phyloP scores from a whole-genome alignment of 2,888 invertebrate species.

The Lymantria monacha region DNA sequence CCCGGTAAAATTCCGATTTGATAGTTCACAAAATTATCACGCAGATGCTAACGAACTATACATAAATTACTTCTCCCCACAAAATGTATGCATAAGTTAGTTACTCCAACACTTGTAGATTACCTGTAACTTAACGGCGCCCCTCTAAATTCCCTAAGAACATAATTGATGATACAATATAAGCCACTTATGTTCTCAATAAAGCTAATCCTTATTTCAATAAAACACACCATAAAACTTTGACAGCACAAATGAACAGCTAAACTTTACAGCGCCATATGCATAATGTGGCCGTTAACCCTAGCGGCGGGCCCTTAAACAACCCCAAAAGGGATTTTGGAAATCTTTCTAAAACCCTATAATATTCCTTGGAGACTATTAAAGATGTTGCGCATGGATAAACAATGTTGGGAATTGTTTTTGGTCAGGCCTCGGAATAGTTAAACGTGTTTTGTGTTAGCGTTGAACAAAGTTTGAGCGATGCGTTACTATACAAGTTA shows the following conservation, averaged over 20 bases:
- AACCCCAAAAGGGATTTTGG: constrained; percentile 28
- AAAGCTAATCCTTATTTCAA: constrained; percentile 22
- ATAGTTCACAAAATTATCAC: too few relatives aligned
- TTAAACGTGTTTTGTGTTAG: constrained; percentile 16
- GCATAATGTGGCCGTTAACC: constrained; percentile 27
- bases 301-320: constrained; percentile 25
- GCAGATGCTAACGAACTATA: neutral
- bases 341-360: constrained; percentile 32
- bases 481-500: constrained; percentile 12
- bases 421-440: constrained; percentile 23
- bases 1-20: too few relatives aligned
- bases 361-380: constrained; percentile 32
- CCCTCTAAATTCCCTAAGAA: constrained; percentile 4
- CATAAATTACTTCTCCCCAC: neutral
- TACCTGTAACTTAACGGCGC: neutral
- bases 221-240: constrained; percentile 21
- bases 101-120: neutral
- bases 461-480: constrained; percentile 17
- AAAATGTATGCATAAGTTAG: neutral
- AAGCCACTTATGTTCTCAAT: constrained; percentile 6
- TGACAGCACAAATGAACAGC: constrained; percentile 30
- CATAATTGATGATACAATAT: constrained; percentile 9
- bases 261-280: constrained; percentile 28
- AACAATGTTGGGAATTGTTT: constrained; percentile 37
- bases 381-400: constrained; percentile 28